These are phyloP conservation scores for Epizoanthus ramosus DNA, from an alignment of 92 coral and sea anemone species.

Conservation along the genomic window DNA sequence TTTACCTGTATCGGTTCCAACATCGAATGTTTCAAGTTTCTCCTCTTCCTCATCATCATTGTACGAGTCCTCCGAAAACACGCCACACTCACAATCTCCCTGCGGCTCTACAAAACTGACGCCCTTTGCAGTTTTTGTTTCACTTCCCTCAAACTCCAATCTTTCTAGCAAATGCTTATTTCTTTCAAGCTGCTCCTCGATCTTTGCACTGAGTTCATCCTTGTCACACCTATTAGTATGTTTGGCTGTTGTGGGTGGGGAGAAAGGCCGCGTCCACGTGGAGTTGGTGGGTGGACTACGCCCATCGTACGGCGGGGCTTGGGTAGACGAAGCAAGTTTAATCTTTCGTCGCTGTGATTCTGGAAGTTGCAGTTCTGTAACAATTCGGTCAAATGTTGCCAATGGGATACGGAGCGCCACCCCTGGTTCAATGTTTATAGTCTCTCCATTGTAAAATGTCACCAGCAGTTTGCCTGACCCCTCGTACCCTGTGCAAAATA, in stretches of 20 bases:
- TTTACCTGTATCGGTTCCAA: constrained; percentile 45
- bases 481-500: constrained; percentile 50
- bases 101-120: constrained; percentile 21
- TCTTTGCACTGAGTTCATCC: constrained; percentile 63
- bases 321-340: constrained; percentile 62
- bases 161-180: constrained; percentile 71
- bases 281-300: constrained; percentile 53
- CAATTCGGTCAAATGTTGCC: constrained; percentile 75
- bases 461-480: constrained; percentile 79
- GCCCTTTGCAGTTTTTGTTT: neutral
- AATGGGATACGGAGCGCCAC: constrained; percentile 88
- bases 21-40: constrained; percentile 6
- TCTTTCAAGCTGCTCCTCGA: constrained; percentile 70
- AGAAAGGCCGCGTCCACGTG: constrained; percentile 80
- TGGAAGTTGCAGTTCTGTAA: constrained; percentile 90
- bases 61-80: constrained; percentile 43
- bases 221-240: constrained; percentile 26
- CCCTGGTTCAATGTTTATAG: constrained; percentile 76
- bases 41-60: constrained; percentile 7
- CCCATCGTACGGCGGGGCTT: constrained; percentile 60
- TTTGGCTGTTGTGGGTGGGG: constrained; percentile 56
- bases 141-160: constrained; percentile 34
- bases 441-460: constrained; percentile 90
- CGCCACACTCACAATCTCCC: constrained; percentile 23
- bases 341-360: constrained; percentile 88